Base-by-base conservation (phyloP, 2,888 invertebrate genomes). In the Drosophila bunnanda region DNA sequence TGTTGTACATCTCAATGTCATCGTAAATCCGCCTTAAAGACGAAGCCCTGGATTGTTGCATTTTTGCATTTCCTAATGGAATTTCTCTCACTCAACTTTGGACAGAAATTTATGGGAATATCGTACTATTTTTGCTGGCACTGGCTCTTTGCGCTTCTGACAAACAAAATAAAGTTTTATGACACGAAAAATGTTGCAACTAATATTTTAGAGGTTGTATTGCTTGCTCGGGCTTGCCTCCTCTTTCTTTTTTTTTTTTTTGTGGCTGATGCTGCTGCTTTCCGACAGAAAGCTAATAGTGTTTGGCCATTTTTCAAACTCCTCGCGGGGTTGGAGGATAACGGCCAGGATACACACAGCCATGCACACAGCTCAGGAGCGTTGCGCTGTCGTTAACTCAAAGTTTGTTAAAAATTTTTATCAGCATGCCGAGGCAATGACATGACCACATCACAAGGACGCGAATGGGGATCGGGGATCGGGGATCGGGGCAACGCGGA, bases 221-320 rank as follows among this genome's bases (percentile, higher is more conserved):
- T 78, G 65, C 62, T 55, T 38, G 36, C 59, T 56, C 13, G 36
- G 20, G 38, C 17, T 58, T 17, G 28, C n/a, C n/a, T 28, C n/a
- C n/a, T 46, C 32, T 17, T 5, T 4, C n/a, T n/a, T 10, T 28
- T 7, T 56, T 69, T 30, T 61, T 30, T 28, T 17, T 38, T 28
- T 65, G 54, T 46, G 46, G 53, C 28, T 65, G 48, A 38, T 54
- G 32, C 10, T 70, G 43, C 60, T 61, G 52, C 65, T 72, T 53
- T 72, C 22, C 54, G 67, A 75, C 73, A 46, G 71, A 75, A 76
- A 78, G 88, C 89, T 89, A 85, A 88, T 88, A 89, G 88, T 78
- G 88, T 76, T 89, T 89, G 88, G 78, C 74, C 75, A 85, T 89
- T 88, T 85, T 89, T 85, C 89, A 88, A 79, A 85, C 73, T 75